Evolutionary conservation across 1,140 invertebrate genomes (phyloP).

Genomic region (Bombus picipes): DNA sequence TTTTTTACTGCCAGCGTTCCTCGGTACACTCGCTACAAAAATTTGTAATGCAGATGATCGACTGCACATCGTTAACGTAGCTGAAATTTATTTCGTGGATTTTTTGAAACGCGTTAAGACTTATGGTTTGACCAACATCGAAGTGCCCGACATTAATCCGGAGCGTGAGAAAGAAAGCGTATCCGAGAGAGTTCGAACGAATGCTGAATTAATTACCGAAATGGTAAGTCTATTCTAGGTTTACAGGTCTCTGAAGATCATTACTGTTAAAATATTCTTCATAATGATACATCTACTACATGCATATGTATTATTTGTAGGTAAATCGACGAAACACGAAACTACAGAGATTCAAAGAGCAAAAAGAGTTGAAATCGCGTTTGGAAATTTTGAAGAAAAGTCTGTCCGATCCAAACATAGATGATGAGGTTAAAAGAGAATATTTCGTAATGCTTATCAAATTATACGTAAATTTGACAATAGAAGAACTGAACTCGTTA

Average conservation of each 20-base stretch:
- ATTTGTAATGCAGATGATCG: constrained; percentile 85
- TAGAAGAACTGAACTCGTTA: constrained; percentile 91
- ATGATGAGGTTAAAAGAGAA: constrained; percentile 92
- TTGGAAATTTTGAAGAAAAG: constrained; percentile 86
- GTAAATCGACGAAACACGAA: constrained; percentile 87
- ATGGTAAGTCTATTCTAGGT: constrained; percentile 64
- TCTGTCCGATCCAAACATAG: constrained; percentile 86
- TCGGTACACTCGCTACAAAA: constrained; percentile 90
- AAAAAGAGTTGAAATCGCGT: constrained; percentile 90
- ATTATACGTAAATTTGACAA: constrained; percentile 87
- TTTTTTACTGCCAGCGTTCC: constrained; percentile 91
- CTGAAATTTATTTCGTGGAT: constrained; percentile 93
- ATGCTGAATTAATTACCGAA: constrained; percentile 74
- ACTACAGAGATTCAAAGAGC: constrained; percentile 90
- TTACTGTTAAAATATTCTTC: neutral
- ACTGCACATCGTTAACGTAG: constrained; percentile 87
- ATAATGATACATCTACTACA: neutral
- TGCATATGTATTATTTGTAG: constrained; percentile 56
- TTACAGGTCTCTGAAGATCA: neutral
- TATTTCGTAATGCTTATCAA: constrained; percentile 92
- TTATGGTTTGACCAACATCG: constrained; percentile 88
- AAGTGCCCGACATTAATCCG: constrained; percentile 80
- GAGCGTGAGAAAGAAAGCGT: constrained; percentile 58
- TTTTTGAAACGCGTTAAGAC: constrained; percentile 91
- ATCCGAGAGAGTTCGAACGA: constrained; percentile 54